These are phyloP conservation scores for Agonum fuliginosum DNA, from an alignment of 2,888 invertebrate genomes.

Conservation along the genomic window DNA sequence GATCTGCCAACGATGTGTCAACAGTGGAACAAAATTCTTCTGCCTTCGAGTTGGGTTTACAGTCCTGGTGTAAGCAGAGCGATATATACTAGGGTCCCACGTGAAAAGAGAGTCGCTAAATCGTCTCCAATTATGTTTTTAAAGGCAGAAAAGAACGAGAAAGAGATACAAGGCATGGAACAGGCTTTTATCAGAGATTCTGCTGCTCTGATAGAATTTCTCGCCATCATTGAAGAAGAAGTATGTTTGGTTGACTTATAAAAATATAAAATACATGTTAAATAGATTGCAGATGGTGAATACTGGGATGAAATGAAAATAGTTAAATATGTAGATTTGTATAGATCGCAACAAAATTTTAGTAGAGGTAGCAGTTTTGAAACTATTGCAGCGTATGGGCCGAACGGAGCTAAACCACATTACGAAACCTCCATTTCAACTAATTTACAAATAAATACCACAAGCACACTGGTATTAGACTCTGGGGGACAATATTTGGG, in stretches of 20 bases:
- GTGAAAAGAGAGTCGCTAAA: conserved; percentile 76
- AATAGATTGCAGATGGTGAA: conserved; percentile 66
- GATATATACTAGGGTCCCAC: conserved; percentile 77
- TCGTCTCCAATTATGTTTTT: conserved; percentile 89
- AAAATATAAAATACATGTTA: neutral
- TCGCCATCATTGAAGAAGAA: conserved; percentile 82
- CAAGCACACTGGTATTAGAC: conserved; percentile 91
- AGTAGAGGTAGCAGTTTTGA: conserved; percentile 87
- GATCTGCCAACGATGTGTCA: conserved; percentile 81
- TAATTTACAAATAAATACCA: conserved; percentile 80
- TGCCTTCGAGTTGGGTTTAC: conserved; percentile 82
- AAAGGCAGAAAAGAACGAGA: conserved; percentile 90
- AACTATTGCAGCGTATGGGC: conserved; percentile 91
- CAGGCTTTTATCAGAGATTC: conserved; percentile 91
- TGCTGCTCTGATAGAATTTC: conserved; percentile 90
- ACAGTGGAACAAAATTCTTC: conserved; percentile 79
- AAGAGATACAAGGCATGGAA: conserved; percentile 88
- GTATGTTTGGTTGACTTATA: conserved; percentile 69
- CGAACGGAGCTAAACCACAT: conserved; percentile 91
- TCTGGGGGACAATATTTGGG: conserved; percentile 96
- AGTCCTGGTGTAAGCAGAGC: conserved; percentile 85
- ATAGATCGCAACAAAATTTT: conserved; percentile 82
- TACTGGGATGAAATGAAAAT: conserved; percentile 84
- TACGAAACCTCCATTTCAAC: conserved; percentile 84
- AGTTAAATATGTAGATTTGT: conserved; percentile 81